Base-by-base conservation (phyloP, 2,888 invertebrate genomes). In the Agrochola circellaris region DNA sequence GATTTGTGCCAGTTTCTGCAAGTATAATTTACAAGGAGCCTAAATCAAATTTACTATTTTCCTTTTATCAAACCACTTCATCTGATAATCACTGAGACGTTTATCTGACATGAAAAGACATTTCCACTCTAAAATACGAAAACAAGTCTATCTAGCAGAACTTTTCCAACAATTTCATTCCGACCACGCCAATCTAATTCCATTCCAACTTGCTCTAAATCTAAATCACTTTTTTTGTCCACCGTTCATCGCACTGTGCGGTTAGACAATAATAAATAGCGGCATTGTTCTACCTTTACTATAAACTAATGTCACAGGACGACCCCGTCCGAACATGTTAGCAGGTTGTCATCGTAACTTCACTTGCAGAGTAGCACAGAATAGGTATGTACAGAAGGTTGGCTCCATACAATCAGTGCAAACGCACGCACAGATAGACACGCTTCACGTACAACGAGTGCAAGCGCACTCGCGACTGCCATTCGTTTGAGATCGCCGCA, bases 311-410 rank as follows among this genome's bases (percentile, higher is more conserved):
- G 88, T 86, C 83, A 83, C 75, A 77, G 78, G 79, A 88, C 81
- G 84, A 88, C 64, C 81, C 73, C 76, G 81, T 85, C 85, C 26
- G 66, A 85, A 67, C 85, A 87, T 78, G 86, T 88, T 83, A 84
- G 81, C 73, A 78, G 65, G 79, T 83, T 86, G 90, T 90, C 90
- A 89, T 89, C 88, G 77, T 89, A 89, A 89, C 82, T 89, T 80
- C 65, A 79, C 74, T 54, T 30, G 73, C 51, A 61, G 72, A 69
- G 38, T 3, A 68, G 61, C 67, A 38, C 20, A 62, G 60, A 38
- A 70, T n/a, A 30, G 15, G 13, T 15, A 7, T 0, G 8, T 30
- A 48, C 79, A 79, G 77, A 71, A 70, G 79, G 30, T 42, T 3
- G 0, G 1, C 1, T 69, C 23, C 0, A 11, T 5, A 30, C 11